Evolutionary conservation across 1,140 invertebrate genomes (phyloP).

Genomic region (Drosophila parvula): DNA sequence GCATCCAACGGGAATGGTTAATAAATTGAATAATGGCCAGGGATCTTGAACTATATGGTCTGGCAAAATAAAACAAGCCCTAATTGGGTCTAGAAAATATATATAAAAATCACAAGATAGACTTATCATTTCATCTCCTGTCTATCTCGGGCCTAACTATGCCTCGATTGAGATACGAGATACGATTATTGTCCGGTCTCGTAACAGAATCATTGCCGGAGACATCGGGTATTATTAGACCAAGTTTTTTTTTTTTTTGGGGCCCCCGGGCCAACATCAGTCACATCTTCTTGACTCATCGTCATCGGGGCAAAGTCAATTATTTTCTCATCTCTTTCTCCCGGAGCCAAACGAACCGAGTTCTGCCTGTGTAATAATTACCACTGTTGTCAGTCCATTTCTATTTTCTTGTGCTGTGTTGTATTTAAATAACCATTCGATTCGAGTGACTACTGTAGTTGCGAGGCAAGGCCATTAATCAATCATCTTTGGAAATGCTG

Average conservation of each 20-base stretch:
- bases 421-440: constrained; percentile 69
- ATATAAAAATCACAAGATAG: not conserved
- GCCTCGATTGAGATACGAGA: constrained; percentile 16
- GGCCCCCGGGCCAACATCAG: constrained; percentile 20
- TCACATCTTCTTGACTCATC: constrained; percentile 32
- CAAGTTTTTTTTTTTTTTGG: constrained; percentile 13
- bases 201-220: constrained; percentile 10
- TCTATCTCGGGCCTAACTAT: no score
- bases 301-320: constrained; percentile 18
- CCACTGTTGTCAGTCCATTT: constrained; percentile 43
- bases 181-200: constrained; percentile 14
- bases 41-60: constrained; percentile 23
- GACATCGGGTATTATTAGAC: constrained; percentile 34
- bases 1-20: not conserved
- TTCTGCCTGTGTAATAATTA: constrained; percentile 62
- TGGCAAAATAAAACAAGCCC: constrained; percentile 28
- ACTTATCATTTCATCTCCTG: not conserved
- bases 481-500: constrained; percentile 70
- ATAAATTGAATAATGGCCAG: constrained; percentile 12
- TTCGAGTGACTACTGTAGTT: constrained; percentile 51
- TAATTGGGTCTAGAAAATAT: not conserved
- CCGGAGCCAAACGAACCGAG: no score
- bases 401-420: constrained; percentile 40
- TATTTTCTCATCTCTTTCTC: constrained; percentile 7
- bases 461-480: constrained; percentile 62